Base-by-base conservation (phyloP, 2,113 vertebrate species). In the Pelmatolapia mariae region DNA sequence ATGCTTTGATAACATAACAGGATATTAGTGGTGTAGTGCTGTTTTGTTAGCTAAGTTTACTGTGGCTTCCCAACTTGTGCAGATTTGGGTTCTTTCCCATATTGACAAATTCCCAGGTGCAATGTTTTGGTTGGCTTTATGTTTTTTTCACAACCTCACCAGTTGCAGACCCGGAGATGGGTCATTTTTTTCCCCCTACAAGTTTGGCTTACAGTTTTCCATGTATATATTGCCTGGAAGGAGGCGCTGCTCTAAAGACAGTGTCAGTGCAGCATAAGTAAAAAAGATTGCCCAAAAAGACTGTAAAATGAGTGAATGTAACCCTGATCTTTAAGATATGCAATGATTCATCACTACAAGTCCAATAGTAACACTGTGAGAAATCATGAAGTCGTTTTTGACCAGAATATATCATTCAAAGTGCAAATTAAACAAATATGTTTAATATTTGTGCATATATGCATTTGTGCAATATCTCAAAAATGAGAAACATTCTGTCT, bases 131-230 rank as follows among this genome's bases (percentile, higher is more conserved):
- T 36, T 13, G 61, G 19, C 19, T 68, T 13, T 22, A 8, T 38
- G 10, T 0, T 68, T 68, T 36, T 63, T 38, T 38, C 61, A 22
- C 19, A 22, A 22, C 19, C 61, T 68, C 33, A 68, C 61, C 19
- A 68, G 33, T 0, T 68, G 36, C 33, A 38, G 19, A 19, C 1
- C 61, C 10, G 0, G 61, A 66, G 33, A 68, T 68, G 33, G 31
- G 31, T 66, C 16, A 36, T 66, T 66, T 66, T 33, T 66, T 66
- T 36, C 31, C 6, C 18, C 10, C 18, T 36, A 66, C 18, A 66
- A 3, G 31, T 66, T 36, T 63, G 6, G 1, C 10, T 63, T 1
- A 19, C 29, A 11, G 59, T 63, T 36, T 63, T 63, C 10, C 31
- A 12, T 33, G 61, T 66, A 7, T 3, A 19, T 66, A 18, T 66